Evolutionary conservation across 1,140 invertebrate genomes (phyloP).

Genomic region (Batillaria attramentaria): DNA sequence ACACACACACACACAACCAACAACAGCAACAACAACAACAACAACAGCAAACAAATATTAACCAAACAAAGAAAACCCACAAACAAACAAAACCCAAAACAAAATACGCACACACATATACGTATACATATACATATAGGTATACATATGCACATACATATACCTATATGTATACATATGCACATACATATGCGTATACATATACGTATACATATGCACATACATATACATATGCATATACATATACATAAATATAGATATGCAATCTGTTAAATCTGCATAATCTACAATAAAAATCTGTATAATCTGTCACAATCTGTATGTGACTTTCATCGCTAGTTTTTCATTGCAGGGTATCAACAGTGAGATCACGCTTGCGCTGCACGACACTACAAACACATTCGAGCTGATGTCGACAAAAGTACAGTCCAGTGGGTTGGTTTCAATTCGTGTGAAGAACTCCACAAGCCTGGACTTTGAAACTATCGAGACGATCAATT

Average conservation of each 20-base stretch:
- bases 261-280: not conserved
- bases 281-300: not conserved
- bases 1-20: not conserved
- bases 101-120: not conserved
- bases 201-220: constrained; percentile 13
- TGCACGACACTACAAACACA: not conserved
- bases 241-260: not conserved
- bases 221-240: not conserved
- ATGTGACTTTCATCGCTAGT: not conserved
- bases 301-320: not conserved
- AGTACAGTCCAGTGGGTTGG: not conserved
- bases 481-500: not conserved
- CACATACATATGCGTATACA: not conserved
- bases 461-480: constrained; percentile 29
- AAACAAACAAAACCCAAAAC: not conserved
- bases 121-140: not conserved
- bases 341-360: not conserved
- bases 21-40: not conserved
- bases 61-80: not conserved
- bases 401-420: not conserved
- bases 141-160: not conserved
- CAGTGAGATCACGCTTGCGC: not conserved
- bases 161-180: not conserved
- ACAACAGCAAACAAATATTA: not conserved
- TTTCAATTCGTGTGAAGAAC: constrained; percentile 26